Base-by-base conservation (phyloP, 2,113 vertebrate species). In the Lathamus discolor region DNA sequence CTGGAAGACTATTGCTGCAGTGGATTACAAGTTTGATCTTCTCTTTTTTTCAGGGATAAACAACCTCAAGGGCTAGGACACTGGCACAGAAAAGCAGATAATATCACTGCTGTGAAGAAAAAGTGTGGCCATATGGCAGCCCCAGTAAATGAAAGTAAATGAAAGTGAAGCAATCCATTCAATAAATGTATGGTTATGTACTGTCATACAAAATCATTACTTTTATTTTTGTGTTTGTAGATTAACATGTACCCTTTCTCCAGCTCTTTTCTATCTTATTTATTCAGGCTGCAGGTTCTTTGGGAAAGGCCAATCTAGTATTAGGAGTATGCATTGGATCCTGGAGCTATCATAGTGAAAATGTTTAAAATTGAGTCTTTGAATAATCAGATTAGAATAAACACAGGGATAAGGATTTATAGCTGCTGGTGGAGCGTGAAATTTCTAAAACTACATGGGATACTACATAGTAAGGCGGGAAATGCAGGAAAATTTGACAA, bases 11-110 rank as follows among this genome's bases (percentile, higher is more conserved):
- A 89, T 87, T 97, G 92, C 96, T 91, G 74, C 92, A 97, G 83
- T 96, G 96, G 96, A 97, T 96, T 96, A 97, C 95, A 96, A 95
- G 91, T 96, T 87, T 96, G 96, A 96, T 96, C 88, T 96, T 83
- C 82, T 84, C 57, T 94, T 88, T 96, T 39, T 96, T 89, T 78
- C 81, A 76, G 89, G 95, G 91, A 96, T 92, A 96, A 97, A 95
- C 91, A 94, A 92, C 91, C 86, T 93, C 86, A 89, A 96, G 96
- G 96, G 91, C 95, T 92, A 91, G 93, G 96, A 94, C 91, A 92
- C 46, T 92, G 88, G 86, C 83, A 94, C 88, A 85, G 92, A 89
- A 92, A 96, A 83, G 67, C 74, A 89, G 92, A 96, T 95, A 74
- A 4, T 82, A 96, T 94, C 92, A 74, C 88, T 74, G 10, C 78